Base-by-base conservation (phyloP, 2,888 invertebrate species). In the Villa cingulata region DNA sequence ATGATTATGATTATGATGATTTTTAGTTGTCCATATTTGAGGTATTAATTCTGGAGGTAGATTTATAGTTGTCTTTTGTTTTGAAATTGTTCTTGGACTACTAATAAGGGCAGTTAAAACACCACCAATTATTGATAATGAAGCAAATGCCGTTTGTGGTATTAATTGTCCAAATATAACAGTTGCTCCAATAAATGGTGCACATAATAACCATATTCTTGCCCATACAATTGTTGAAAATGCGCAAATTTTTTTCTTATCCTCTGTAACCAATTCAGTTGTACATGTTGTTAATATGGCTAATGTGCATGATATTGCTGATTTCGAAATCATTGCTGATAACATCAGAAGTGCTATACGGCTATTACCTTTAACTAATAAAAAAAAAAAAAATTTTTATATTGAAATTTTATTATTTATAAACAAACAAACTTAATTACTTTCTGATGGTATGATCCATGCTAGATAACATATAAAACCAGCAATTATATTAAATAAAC, bases 171-270 rank as follows among this genome's bases (percentile, higher is more conserved):
- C 68, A 53, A 68, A 62, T 45, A 68, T 63, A 17, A 65, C 60
- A 23, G 65, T 65, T 16, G 68, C 66, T 12, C 68, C 70, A 41
- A 70, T 59, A 47, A 69, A 70, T 23, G 70, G 69, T n/a, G 68
- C 69, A 5, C 63, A 62, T 37, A 70, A 53, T 4, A 70, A 60
- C 68, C 68, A 69, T 47, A 68, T 65, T 12, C 70, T 59, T 23
- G 69, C 69, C 68, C 68, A 69, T 43, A 68, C 66, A 45, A 68
- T 68, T 20, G 69, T 66, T 27, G 70, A 70, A 44, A 65, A 69
- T 32, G 63, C 58, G 38, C 64, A 62, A 29, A 69, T 64, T 49
- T 63, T 67, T 48, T 63, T 64, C 38, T 66, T 67, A 9, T 68
- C 67, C 4, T 58, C 60, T 34, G 59, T 59, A 3, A 70, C 70